Percentiles rank a stretch among this genome's conserved stretches.
These are phyloP conservation scores for Maccullochella peelii DNA, from an alignment of 2,113 vertebrate species.

Conservation along the genomic window DNA sequence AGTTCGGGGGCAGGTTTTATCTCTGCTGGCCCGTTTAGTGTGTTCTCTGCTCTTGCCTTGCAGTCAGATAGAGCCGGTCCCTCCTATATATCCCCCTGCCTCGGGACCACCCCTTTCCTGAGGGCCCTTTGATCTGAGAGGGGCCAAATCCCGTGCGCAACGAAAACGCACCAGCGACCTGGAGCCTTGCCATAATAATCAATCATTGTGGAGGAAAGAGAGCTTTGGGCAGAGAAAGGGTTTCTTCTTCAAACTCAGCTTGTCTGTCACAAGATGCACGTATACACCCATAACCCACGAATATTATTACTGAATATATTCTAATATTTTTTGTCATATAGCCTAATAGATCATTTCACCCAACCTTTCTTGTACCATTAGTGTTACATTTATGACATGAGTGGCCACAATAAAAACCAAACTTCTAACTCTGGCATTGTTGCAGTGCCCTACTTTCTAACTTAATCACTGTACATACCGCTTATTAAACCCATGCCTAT, in stretches of 20 bases:
- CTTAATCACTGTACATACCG: no score
- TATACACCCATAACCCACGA: not conserved
- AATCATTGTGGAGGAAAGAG: constrained; percentile 79
- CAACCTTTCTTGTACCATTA: not conserved
- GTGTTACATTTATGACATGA: not conserved
- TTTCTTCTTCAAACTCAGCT: constrained; percentile 40
- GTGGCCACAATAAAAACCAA: not conserved
- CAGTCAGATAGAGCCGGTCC: constrained; percentile 68
- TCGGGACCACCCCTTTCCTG: constrained; percentile 82
- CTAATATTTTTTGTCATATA: not conserved
- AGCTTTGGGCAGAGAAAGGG: constrained; percentile 42
- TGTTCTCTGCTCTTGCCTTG: constrained; percentile 76
- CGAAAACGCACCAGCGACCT: constrained; percentile 78
- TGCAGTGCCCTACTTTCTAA: constrained; percentile 1
- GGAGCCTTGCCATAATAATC: constrained; percentile 82
- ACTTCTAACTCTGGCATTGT: not conserved
- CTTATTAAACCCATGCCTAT: not conserved
- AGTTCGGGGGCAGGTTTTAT: constrained; percentile 54
- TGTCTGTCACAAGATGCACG: constrained; percentile 30
- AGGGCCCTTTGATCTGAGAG: constrained; percentile 80
- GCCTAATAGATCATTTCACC: not conserved
- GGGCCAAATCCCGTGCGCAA: constrained; percentile 82
- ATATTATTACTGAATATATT: not conserved
- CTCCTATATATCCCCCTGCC: constrained; percentile 75
- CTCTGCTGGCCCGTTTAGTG: constrained; percentile 57